Evolutionary conservation across 1,140 invertebrate genomes (phyloP).

Genomic region (Sitobion miscanthi): DNA sequence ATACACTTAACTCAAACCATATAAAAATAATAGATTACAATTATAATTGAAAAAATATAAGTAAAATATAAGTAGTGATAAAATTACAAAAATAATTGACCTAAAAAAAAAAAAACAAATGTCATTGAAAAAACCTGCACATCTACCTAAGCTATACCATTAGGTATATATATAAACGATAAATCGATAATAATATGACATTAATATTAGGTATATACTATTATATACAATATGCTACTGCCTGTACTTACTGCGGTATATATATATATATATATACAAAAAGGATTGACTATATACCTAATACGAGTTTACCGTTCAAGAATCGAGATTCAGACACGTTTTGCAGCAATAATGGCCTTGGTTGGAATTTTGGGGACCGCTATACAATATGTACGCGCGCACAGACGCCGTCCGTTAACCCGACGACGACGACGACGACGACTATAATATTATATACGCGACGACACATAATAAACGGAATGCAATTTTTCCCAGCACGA

Average conservation of each 20-base stretch:
- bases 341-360: slow-evolving; percentile 26
- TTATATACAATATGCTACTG: not conserved
- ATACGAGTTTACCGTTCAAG: not conserved
- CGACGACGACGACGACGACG: not conserved
- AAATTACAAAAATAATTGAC: not conserved
- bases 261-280: not conserved
- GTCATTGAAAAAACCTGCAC: not conserved
- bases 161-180: not conserved
- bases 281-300: not conserved
- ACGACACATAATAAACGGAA: slow-evolving; percentile 1
- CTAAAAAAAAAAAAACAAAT: not conserved
- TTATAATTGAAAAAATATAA: no score
- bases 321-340: not conserved
- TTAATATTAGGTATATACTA: not conserved
- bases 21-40: not conserved
- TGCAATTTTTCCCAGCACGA: not conserved
- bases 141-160: not conserved
- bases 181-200: not conserved
- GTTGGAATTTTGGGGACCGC: slow-evolving; percentile 27
- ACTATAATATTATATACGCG: not conserved
- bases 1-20: not conserved
- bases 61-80: no score
- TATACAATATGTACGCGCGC: not conserved
- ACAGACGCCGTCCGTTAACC: slow-evolving; percentile 25
- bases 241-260: not conserved